Evolutionary conservation across 2,113 vertebrate species (phyloP).

Genomic region (Taurulus bubalis): DNA sequence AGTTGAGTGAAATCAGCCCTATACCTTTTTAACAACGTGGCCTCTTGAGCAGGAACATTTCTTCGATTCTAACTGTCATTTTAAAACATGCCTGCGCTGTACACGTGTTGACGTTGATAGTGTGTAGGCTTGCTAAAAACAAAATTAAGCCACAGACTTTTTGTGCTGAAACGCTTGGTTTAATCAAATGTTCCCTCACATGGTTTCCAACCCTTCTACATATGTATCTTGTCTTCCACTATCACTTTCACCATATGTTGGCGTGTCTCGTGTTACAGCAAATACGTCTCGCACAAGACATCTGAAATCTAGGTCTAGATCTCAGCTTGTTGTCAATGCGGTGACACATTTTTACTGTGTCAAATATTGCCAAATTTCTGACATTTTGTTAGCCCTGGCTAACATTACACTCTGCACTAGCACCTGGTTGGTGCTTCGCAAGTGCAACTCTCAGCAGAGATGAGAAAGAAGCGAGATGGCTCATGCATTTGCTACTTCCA

Average conservation of each 20-base stretch:
- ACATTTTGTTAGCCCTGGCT: not conserved
- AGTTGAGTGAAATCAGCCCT: not conserved
- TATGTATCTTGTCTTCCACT: not conserved
- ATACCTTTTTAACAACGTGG: not conserved
- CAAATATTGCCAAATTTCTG: too few species aligned
- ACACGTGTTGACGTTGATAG: not conserved
- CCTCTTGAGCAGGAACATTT: not conserved
- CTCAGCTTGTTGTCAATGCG: not conserved
- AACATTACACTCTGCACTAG: not conserved
- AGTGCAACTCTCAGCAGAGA: too few species aligned
- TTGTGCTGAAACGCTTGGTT: not conserved
- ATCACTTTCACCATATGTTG: not conserved
- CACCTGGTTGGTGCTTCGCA: not conserved
- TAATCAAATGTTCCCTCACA: not conserved
- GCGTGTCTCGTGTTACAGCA: not conserved
- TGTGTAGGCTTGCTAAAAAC: not conserved
- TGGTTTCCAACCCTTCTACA: not conserved
- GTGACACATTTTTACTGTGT: not conserved
- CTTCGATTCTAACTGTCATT: not conserved
- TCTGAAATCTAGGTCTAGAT: not conserved
- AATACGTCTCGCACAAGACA: not conserved
- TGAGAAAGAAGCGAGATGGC: too few species aligned
- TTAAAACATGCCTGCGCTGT: not conserved
- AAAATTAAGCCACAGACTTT: not conserved
- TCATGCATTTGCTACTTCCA: too few species aligned